Evolutionary conservation across 35 echinoderm and acorn worm genomes (phyloP).

Genomic region (Hemicentrotus pulcherrimus): DNA sequence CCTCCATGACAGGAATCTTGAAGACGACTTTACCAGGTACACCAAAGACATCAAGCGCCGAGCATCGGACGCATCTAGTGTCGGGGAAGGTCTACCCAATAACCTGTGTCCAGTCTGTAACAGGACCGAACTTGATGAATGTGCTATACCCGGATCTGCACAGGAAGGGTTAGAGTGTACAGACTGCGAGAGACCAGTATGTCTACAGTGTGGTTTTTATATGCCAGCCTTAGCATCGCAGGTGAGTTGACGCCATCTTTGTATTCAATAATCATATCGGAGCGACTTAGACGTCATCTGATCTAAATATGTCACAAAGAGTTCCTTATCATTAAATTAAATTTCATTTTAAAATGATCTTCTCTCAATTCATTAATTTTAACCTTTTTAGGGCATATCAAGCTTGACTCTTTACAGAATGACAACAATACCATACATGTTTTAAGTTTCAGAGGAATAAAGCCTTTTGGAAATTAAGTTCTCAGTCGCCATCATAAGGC

Average conservation of each 20-base stretch:
- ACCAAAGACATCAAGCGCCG: slow-evolving; percentile 53
- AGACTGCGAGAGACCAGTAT: slow-evolving; percentile 75
- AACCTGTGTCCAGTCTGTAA: slow-evolving; percentile 75
- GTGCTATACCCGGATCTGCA: slow-evolving; percentile 53
- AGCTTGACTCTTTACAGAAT: neutral
- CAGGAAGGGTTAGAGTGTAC: slow-evolving; percentile 63
- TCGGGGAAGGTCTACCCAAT: neutral
- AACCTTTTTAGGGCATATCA: neutral
- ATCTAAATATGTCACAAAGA: neutral
- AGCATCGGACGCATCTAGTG: slow-evolving; percentile 51
- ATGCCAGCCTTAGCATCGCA: slow-evolving; percentile 63
- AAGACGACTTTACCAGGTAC: slow-evolving; percentile 73
- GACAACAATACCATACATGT: neutral
- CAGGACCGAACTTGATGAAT: slow-evolving; percentile 58
- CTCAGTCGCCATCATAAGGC: neutral
- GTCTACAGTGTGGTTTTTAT: slow-evolving; percentile 78
- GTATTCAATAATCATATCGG: neutral
- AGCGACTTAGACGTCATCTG: neutral
- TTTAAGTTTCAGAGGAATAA: neutral
- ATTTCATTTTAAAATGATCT: neutral
- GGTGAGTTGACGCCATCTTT: slow-evolving; percentile 47
- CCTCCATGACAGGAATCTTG: slow-evolving; percentile 55
- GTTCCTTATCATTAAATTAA: neutral
- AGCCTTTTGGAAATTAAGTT: neutral
- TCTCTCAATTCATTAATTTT: neutral